phyloP scores from a whole-genome alignment of 2,888 invertebrate species.

The Drosophila mimetica region DNA sequence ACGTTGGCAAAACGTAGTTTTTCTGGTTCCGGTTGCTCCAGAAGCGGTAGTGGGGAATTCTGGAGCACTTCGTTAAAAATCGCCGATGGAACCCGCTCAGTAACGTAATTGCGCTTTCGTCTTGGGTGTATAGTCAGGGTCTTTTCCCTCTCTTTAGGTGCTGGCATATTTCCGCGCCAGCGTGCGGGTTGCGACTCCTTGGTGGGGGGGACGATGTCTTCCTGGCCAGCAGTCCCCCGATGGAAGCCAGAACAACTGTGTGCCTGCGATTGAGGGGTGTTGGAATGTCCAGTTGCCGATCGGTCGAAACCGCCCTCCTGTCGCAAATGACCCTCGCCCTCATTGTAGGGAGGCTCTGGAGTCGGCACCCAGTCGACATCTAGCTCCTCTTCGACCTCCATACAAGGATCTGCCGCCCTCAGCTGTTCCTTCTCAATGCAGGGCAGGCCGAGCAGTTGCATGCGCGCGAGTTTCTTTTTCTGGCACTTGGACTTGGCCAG shows the following conservation, averaged over 20 bases:
- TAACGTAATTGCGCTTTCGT: conserved; percentile 70
- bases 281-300: background rate
- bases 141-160: conserved; percentile 78
- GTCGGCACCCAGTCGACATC: conserved; percentile 82
- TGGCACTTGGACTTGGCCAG: conserved; percentile 51
- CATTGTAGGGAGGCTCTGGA: conserved; percentile 43
- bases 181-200: conserved; percentile 40
- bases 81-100: conserved; percentile 68
- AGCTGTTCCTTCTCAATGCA: conserved; percentile 66
- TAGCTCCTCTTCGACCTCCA: conserved; percentile 57
- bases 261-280: background rate
- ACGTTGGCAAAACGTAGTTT: conserved; percentile 70
- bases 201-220: background rate
- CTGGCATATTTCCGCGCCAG: conserved; percentile 81
- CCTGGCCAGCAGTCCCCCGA: background rate
- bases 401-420: conserved; percentile 63
- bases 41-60: conserved; percentile 59
- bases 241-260: background rate
- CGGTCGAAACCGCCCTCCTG: conserved; percentile 11
- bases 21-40: conserved; percentile 69
- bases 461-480: conserved; percentile 64
- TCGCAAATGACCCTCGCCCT: background rate
- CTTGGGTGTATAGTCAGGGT: conserved; percentile 80
- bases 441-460: conserved; percentile 73
- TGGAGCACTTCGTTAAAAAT: conserved; percentile 68